Evolutionary conservation across 2,888 invertebrate genomes (phyloP).

Genomic region (Drosophila mimica): DNA sequence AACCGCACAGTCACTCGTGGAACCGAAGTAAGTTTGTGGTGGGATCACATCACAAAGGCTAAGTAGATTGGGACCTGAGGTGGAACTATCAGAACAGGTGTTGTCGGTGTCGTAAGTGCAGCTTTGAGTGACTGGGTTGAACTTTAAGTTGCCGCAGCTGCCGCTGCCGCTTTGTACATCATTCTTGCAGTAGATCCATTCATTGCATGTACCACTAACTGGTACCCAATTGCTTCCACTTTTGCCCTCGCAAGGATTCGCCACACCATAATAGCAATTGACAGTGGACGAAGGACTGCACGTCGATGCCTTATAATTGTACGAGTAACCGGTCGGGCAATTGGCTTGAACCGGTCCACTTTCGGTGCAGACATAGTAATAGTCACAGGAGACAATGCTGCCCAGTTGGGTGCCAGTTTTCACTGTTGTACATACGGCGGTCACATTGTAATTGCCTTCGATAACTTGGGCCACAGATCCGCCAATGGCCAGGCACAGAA

Average conservation of each 20-base stretch:
- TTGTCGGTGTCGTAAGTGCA: slow-evolving; percentile 47
- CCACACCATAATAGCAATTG: slow-evolving; percentile 51
- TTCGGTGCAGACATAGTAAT: slow-evolving; percentile 47
- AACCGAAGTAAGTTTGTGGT: slow-evolving; percentile 42
- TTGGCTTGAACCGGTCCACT: slow-evolving; percentile 36
- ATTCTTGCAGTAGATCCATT: slow-evolving; percentile 34
- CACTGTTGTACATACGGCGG: slow-evolving; percentile 47
- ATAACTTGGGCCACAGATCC: slow-evolving; percentile 19
- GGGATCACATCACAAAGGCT: slow-evolving; percentile 48
- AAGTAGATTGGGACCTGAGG: not conserved
- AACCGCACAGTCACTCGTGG: not conserved
- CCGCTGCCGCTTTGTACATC: slow-evolving; percentile 1
- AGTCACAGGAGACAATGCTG: slow-evolving; percentile 53
- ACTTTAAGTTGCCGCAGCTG: slow-evolving; percentile 12
- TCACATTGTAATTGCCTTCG: slow-evolving; percentile 69
- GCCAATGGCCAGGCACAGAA: slow-evolving; percentile 26
- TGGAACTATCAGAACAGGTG: slow-evolving; percentile 12
- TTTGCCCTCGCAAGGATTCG: slow-evolving; percentile 33
- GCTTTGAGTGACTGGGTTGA: not conserved
- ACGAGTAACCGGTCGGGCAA: slow-evolving; percentile 40
- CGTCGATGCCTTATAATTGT: slow-evolving; percentile 9
- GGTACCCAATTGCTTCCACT: slow-evolving; percentile 43
- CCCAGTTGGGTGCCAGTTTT: slow-evolving; percentile 48
- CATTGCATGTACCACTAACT: slow-evolving; percentile 24
- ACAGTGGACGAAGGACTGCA: slow-evolving; percentile 41